Evolutionary conservation across 2,797 vertebrate species (phyloP).

Genomic region (Alfaro cultratus): DNA sequence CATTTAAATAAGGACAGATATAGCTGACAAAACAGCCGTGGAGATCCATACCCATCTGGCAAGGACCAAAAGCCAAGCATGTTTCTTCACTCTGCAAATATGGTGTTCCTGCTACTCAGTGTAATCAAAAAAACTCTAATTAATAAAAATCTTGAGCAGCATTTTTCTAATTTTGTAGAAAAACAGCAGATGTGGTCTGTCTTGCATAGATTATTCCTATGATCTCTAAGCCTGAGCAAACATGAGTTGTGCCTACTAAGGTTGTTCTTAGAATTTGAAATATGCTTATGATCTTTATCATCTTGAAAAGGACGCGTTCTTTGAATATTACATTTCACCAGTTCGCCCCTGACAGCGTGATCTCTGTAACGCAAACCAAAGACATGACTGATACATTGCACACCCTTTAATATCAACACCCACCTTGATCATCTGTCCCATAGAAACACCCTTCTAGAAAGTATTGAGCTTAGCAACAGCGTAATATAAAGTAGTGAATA

Average conservation of each 20-base stretch:
- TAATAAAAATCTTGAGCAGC: neutral
- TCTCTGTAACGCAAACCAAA: neutral
- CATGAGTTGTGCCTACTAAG: neutral
- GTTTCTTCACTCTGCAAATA: neutral
- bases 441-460: neutral
- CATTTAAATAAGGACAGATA: neutral
- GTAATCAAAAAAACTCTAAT: neutral
- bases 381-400: neutral
- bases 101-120: neutral
- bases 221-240: neutral
- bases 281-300: constrained; percentile 5
- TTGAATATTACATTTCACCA: neutral
- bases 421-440: neutral
- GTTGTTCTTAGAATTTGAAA: neutral
- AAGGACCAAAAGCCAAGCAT: neutral
- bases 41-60: neutral
- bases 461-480: neutral
- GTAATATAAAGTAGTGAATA: neutral
- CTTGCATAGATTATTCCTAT: neutral
- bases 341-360: neutral
- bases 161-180: neutral
- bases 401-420: neutral
- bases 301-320: neutral
- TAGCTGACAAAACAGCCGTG: neutral
- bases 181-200: neutral